Evolutionary conservation across 1,140 invertebrate genomes (phyloP).

Genomic region (Protaetia brevitarsis): DNA sequence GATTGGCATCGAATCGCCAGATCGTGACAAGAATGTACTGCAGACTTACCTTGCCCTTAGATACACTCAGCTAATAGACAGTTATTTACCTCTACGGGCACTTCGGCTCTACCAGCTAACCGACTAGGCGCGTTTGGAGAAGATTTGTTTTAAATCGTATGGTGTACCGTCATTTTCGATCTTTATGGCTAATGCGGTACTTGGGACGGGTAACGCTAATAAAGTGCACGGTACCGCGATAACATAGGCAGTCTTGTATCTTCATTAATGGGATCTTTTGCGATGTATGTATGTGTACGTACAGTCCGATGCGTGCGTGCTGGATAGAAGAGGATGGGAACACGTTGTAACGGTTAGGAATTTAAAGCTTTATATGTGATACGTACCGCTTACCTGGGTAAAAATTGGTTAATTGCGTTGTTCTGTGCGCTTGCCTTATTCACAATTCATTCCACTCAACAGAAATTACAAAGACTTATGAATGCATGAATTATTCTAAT

Average conservation of each 20-base stretch:
- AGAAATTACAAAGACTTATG: slow-evolving; percentile 4
- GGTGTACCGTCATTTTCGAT: slow-evolving; percentile 21
- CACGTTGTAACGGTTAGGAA: slow-evolving; percentile 8
- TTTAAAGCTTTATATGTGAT: background rate
- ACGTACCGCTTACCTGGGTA: background rate
- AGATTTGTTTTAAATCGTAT: slow-evolving; percentile 18
- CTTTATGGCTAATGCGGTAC: slow-evolving; percentile 20
- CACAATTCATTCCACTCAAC: background rate
- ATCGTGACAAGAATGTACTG: slow-evolving; percentile 41
- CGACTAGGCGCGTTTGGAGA: background rate
- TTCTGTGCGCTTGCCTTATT: slow-evolving; percentile 4
- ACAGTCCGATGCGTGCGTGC: background rate
- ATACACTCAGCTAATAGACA: slow-evolving; percentile 22
- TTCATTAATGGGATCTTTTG: slow-evolving; percentile 17
- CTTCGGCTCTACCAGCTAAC: slow-evolving; percentile 14
- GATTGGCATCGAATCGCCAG: slow-evolving; percentile 40
- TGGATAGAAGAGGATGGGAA: background rate
- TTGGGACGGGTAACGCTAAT: slow-evolving; percentile 1
- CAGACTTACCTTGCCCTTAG: slow-evolving; percentile 34
- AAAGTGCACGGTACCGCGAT: slow-evolving; percentile 15
- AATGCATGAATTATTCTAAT: background rate
- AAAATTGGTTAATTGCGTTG: slow-evolving; percentile 14
- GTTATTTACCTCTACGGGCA: slow-evolving; percentile 12
- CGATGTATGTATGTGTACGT: background rate
- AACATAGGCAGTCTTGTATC: slow-evolving; percentile 11